Conservation (phyloP, 2,888 invertebrate species). For the Amphimallon solstitiale region DNA sequence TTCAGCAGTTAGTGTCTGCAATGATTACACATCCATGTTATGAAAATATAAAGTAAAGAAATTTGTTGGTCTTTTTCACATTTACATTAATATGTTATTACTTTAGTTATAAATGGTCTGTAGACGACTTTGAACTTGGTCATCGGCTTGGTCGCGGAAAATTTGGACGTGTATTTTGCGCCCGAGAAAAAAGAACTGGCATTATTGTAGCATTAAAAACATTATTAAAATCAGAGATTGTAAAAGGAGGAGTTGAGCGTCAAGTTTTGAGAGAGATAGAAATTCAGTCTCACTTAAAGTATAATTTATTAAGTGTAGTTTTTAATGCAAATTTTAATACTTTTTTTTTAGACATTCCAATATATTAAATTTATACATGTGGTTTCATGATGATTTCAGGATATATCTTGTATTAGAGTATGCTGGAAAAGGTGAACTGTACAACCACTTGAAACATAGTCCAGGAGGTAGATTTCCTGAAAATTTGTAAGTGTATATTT, state of each 20-base stretch:
- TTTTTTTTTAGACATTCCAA: constrained; percentile 81
- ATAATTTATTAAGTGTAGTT: constrained; percentile 32
- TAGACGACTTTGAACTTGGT: constrained; percentile 88
- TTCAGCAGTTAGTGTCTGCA: constrained; percentile 59
- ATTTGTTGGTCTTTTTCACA: constrained; percentile 18
- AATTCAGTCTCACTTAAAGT: constrained; percentile 84
- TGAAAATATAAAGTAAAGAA: constrained; percentile 67
- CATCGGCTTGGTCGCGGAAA: constrained; percentile 90
- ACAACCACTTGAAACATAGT: constrained; percentile 76
- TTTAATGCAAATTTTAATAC: not conserved
- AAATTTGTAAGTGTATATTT: constrained; percentile 57
- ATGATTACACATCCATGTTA: constrained; percentile 72
- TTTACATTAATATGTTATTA: constrained; percentile 47
- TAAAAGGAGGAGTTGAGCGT: constrained; percentile 78
- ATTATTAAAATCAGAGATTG: constrained; percentile 84
- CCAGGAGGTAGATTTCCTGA: constrained; percentile 74
- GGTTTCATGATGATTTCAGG: constrained; percentile 87
- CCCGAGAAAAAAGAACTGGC: constrained; percentile 81
- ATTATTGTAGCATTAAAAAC: constrained; percentile 83
- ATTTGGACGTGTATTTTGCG: constrained; percentile 92
- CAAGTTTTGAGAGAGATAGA: constrained; percentile 92
- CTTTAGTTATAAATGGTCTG: constrained; percentile 77
- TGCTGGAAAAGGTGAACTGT: constrained; percentile 87
- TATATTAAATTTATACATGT: constrained; percentile 80
- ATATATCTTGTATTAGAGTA: constrained; percentile 91